Conservation (phyloP, 2,888 invertebrate genomes). For the Entomobrya multifasciata region DNA sequence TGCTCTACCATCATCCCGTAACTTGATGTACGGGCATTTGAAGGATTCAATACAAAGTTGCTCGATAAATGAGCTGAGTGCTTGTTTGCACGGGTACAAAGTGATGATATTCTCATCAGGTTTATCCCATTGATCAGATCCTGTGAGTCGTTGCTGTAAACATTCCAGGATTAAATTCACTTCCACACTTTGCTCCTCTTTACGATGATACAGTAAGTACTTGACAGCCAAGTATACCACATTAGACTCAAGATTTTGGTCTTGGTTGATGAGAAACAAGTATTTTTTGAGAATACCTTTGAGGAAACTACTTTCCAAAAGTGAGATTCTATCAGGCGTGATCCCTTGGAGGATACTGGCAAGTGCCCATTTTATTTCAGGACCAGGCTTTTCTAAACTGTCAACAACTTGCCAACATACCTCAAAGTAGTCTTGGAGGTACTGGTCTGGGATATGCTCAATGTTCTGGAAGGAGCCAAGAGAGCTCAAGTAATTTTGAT, state of each 20-base stretch:
- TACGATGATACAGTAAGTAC: constrained; percentile 68
- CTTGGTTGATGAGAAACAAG: constrained; percentile 67
- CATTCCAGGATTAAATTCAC: constrained; percentile 58
- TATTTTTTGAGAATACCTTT: constrained; percentile 64
- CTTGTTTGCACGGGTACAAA: constrained; percentile 71
- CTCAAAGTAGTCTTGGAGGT: constrained; percentile 70
- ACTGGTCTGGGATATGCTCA: constrained; percentile 67
- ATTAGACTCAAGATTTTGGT: constrained; percentile 70
- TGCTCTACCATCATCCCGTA: constrained; percentile 52
- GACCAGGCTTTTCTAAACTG: constrained; percentile 55
- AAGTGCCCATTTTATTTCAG: constrained; percentile 69
- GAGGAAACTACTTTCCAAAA: constrained; percentile 61
- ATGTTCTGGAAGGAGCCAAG: constrained; percentile 63
- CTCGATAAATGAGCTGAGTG: constrained; percentile 74
- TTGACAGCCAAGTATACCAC: constrained; percentile 71
- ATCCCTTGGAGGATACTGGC: constrained; percentile 69
- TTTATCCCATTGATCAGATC: constrained; percentile 66
- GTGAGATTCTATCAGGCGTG: constrained; percentile 64
- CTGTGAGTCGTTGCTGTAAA: constrained; percentile 54
- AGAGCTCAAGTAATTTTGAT: constrained; percentile 64
- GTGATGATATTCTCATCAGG: constrained; percentile 67
- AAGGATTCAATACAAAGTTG: constrained; percentile 74
- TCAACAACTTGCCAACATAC: constrained; percentile 66
- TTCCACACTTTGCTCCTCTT: constrained; percentile 53
- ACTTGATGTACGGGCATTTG: constrained; percentile 63